Percentiles rank a stretch among this genome's conserved stretches.
These are phyloP conservation scores for Coelinius sp. DNA, from an alignment of 2,888 invertebrate genomes.

Conservation along the genomic window DNA sequence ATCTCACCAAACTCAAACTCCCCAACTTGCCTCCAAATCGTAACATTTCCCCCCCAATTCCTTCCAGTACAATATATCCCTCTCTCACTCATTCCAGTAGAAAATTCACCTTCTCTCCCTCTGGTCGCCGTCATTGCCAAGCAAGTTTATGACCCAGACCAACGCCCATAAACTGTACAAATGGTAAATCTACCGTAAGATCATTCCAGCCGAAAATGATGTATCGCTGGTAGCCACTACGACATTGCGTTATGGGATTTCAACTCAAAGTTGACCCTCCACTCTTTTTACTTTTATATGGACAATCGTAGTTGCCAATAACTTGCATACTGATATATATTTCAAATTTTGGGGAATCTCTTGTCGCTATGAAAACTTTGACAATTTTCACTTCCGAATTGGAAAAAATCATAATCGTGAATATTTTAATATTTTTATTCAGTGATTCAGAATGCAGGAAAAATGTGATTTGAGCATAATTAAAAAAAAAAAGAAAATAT, in stretches of 20 bases:
- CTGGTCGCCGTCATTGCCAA: conserved; percentile 69
- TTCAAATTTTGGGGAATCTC: neutral
- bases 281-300: neutral
- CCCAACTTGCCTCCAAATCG: neutral
- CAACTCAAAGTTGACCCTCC: neutral
- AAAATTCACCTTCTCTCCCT: conserved; percentile 50
- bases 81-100: conserved; percentile 48
- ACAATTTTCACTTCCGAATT: no score
- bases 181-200: conserved; percentile 72
- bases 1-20: neutral
- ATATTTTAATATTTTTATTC: neutral
- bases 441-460: no score
- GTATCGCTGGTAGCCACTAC: conserved; percentile 64
- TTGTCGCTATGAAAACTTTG: neutral
- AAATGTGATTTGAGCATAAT: no score
- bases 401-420: neutral
- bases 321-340: neutral
- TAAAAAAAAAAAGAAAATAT: no score
- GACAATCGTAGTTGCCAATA: conserved; percentile 9
- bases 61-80: conserved; percentile 31
- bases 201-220: conserved; percentile 72
- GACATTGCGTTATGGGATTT: conserved; percentile 20
- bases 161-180: conserved; percentile 70
- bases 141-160: conserved; percentile 71
- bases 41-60: conserved; percentile 41